Conservation (phyloP, 2,888 invertebrate genomes). For the Iphiclides podalirius region DNA sequence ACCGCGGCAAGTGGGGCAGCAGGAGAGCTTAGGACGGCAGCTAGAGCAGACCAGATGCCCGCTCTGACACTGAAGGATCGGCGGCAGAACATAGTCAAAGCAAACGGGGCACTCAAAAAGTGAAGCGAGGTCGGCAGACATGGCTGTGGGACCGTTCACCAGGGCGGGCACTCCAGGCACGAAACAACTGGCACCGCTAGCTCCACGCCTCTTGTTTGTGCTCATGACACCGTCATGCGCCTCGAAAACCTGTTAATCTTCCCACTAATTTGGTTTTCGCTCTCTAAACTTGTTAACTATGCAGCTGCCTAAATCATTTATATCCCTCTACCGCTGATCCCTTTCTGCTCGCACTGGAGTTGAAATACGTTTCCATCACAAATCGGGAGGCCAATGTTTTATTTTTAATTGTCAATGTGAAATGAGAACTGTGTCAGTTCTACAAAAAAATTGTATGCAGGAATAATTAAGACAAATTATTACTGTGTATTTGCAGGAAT, state of each 20-base stretch:
- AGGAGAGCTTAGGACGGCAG: constrained; percentile 97
- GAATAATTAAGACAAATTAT: not conserved
- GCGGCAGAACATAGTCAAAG: constrained; percentile 99
- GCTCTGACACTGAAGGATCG: constrained; percentile 98
- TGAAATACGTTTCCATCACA: constrained; percentile 72
- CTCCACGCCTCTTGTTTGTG: constrained; percentile 78
- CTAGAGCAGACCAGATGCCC: constrained; percentile 99
- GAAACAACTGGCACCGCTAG: constrained; percentile 78
- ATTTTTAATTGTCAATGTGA: constrained; percentile 33
- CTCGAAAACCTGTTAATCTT: constrained; percentile 25
- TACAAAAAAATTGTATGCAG: constrained; percentile 3
- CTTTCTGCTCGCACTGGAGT: constrained; percentile 58
- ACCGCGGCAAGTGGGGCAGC: constrained; percentile 99
- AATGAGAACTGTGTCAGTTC: constrained; percentile 16
- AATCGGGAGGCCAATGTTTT: constrained; percentile 52
- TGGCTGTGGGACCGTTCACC: constrained; percentile 81
- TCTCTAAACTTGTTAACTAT: constrained; percentile 20
- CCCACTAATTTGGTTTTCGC: constrained; percentile 24
- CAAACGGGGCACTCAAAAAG: constrained; percentile 98
- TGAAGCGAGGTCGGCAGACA: constrained; percentile 93
- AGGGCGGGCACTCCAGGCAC: constrained; percentile 75
- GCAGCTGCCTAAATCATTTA: constrained; percentile 55
- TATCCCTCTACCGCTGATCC: constrained; percentile 66
- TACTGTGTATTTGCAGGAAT: constrained; percentile 5
- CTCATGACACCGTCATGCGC: constrained; percentile 77